Conservation (phyloP, 2,113 vertebrate species). For the Sphyrna mokarran region DNA sequence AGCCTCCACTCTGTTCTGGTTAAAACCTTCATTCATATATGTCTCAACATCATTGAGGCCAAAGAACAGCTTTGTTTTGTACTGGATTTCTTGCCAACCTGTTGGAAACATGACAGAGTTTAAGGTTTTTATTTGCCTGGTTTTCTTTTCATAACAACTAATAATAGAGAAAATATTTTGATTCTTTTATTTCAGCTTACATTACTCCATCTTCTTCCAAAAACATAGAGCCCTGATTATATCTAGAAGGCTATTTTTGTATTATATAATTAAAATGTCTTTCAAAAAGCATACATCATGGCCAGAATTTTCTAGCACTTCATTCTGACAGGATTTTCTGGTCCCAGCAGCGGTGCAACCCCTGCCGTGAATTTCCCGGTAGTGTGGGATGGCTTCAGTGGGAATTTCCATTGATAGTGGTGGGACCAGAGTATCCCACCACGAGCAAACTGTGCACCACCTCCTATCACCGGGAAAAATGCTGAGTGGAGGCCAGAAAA, state of each 20-base stretch:
- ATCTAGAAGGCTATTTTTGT: neutral
- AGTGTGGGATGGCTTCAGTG: too few relatives aligned
- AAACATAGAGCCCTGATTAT: neutral
- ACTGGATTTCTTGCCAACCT: conserved; percentile 34
- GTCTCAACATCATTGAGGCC: conserved; percentile 38
- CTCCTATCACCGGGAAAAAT: too few relatives aligned
- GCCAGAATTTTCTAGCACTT: neutral
- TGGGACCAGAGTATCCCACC: too few relatives aligned
- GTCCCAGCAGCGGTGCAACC: too few relatives aligned
- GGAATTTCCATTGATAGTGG: too few relatives aligned
- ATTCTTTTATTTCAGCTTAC: neutral
- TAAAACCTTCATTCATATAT: conserved; percentile 40
- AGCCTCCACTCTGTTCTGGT: conserved; percentile 39
- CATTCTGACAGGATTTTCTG: too few relatives aligned
- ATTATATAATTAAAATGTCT: neutral
- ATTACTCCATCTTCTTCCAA: neutral
- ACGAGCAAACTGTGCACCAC: too few relatives aligned
- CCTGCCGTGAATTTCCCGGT: too few relatives aligned
- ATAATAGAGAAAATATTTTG: neutral
- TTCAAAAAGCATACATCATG: neutral
- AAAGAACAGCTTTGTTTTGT: conserved; percentile 43
- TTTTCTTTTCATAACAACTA: neutral
- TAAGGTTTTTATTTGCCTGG: conserved; percentile 41
- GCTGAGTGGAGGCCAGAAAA: too few relatives aligned
- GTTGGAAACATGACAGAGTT: conserved; percentile 40